Conservation (phyloP, 2,888 invertebrate species). For the Lagria hirta region DNA sequence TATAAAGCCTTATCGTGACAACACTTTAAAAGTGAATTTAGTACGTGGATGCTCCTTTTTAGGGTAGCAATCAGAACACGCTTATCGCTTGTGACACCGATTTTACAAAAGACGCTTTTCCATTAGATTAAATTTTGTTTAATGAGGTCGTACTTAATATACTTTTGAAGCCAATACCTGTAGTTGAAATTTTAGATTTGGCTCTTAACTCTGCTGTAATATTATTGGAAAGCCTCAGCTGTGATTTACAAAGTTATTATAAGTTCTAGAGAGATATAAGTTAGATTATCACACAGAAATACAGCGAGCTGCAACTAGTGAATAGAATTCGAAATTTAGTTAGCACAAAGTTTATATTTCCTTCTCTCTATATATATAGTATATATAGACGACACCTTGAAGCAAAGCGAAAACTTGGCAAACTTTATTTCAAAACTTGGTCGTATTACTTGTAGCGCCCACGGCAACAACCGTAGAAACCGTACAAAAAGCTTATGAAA, state of each 20-base stretch:
- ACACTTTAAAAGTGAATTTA: slow-evolving; percentile 52
- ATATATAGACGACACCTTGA: slow-evolving; percentile 20
- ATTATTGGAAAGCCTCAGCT: no score
- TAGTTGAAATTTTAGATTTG: no score
- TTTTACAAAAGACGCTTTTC: slow-evolving; percentile 47
- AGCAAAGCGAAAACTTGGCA: slow-evolving; percentile 15
- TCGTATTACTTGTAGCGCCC: no score
- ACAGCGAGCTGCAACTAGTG: slow-evolving; percentile 5
- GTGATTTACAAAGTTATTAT: no score
- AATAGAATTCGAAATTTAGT: slow-evolving; percentile 20
- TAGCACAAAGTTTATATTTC: slow-evolving; percentile 21
- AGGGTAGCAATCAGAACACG: slow-evolving; percentile 45
- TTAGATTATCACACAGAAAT: no score
- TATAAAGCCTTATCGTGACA: slow-evolving; percentile 51
- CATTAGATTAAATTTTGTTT: slow-evolving; percentile 46
- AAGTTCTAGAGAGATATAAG: no score
- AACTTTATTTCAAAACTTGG: slow-evolving; percentile 21
- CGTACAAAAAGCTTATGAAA: no score
- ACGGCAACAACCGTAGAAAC: no score
- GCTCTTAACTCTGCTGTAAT: no score
- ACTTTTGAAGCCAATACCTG: slow-evolving; percentile 45
- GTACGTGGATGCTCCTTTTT: slow-evolving; percentile 45
- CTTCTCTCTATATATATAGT: no score
- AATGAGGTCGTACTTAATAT: slow-evolving; percentile 47
- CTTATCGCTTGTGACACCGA: slow-evolving; percentile 47